Conservation (phyloP, 2,113 vertebrate species). For the Marcusenius ussheri region DNA sequence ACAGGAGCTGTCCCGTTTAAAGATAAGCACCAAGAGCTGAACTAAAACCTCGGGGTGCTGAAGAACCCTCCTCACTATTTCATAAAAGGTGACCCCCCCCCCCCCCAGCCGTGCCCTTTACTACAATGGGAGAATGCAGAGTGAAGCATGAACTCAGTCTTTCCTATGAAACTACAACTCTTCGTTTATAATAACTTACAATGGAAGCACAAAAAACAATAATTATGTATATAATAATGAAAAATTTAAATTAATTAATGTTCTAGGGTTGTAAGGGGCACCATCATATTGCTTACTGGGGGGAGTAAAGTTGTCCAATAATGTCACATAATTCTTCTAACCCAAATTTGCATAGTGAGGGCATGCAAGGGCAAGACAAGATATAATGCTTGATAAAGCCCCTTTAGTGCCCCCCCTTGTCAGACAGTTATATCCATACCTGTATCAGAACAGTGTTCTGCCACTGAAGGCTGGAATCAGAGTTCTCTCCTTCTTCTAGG, state of each 20-base stretch:
- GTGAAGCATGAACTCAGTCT: background rate
- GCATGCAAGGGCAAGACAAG: background rate
- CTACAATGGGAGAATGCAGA: background rate
- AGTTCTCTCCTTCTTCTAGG: conserved; percentile 27
- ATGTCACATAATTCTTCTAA: background rate
- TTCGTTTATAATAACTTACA: background rate
- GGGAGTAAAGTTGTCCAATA: background rate
- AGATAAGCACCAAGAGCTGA: background rate
- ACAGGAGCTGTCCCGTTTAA: background rate
- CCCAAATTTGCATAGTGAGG: background rate
- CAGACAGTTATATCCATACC: conserved; percentile 31
- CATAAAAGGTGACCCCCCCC: background rate
- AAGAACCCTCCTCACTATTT: background rate
- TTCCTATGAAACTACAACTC: background rate
- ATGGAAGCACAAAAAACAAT: background rate
- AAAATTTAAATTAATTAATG: background rate
- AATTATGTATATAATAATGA: background rate
- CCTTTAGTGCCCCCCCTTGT: background rate
- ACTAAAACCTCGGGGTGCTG: background rate
- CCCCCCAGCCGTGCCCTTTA: background rate
- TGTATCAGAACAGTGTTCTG: conserved; percentile 50
- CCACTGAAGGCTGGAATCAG: conserved; percentile 57
- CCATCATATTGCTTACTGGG: background rate
- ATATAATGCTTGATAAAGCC: background rate
- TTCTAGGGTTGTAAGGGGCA: background rate